phyloP scores from a whole-genome alignment of 2,113 vertebrate genomes.

The Hydrolagus affinis region DNA sequence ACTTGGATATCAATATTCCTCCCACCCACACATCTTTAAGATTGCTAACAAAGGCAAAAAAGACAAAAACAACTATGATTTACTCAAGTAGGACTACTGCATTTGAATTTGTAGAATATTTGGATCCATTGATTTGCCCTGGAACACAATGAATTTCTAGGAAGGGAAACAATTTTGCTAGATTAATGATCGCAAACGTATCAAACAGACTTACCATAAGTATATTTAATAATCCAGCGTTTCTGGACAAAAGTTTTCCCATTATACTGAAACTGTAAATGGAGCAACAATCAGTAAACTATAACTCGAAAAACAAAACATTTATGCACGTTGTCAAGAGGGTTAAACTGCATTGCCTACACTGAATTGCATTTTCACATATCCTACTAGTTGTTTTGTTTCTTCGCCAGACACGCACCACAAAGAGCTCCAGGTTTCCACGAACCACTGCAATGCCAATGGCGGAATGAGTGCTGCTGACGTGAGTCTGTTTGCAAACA shows the following conservation, averaged over 20 bases:
- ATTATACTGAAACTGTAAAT: not conserved
- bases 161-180: not conserved
- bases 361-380: not conserved
- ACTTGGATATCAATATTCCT: too few species aligned
- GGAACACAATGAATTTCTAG: not conserved
- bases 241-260: not conserved
- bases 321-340: not conserved
- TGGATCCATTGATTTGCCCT: not conserved
- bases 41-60: too few species aligned
- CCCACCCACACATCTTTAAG: too few species aligned
- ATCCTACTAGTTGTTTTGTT: not conserved
- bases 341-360: not conserved
- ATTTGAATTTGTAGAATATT: not conserved
- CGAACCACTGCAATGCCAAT: not conserved
- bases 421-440: not conserved
- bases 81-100: too few species aligned
- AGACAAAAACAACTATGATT: too few species aligned
- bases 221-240: not conserved
- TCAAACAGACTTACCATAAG: not conserved
- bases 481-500: constrained; percentile 15
- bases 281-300: not conserved
- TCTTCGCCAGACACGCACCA: not conserved
- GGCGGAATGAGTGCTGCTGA: not conserved
- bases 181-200: not conserved
- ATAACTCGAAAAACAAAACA: not conserved